Conservation (phyloP, 2,113 vertebrate species). For the Xiphorhynchus elegans region DNA sequence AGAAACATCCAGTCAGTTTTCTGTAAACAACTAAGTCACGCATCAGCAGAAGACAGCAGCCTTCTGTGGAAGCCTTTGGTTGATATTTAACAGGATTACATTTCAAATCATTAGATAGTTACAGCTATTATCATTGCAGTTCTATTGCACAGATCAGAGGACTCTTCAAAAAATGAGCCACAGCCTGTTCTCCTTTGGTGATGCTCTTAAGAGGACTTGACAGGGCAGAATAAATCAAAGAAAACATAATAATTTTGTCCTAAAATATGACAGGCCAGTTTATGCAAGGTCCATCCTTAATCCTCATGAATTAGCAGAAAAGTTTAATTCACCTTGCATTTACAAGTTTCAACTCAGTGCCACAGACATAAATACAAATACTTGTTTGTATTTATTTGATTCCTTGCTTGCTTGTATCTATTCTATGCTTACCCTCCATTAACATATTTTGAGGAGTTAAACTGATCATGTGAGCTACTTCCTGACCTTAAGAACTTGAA, state of each 20-base stretch:
- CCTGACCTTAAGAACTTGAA: not conserved
- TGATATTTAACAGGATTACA: conserved; percentile 40
- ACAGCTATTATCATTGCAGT: not conserved
- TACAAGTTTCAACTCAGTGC: not conserved
- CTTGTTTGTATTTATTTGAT: not conserved
- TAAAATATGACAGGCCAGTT: not conserved
- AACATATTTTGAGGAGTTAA: not conserved
- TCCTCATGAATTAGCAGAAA: not conserved
- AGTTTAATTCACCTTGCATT: not conserved
- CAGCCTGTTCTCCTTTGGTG: not conserved
- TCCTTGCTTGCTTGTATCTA: not conserved
- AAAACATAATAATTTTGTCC: not conserved
- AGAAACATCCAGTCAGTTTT: conserved; percentile 50
- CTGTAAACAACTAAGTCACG: conserved; percentile 59
- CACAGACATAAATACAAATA: not conserved
- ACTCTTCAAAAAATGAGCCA: not conserved
- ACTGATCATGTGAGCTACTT: not conserved
- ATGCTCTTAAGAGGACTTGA: not conserved
- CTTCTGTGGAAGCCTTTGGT: not conserved
- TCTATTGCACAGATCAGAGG: not conserved
- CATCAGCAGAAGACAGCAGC: not conserved
- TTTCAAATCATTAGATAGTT: not conserved
- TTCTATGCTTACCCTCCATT: not conserved
- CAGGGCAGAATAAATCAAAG: not conserved
- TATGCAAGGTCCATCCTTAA: not conserved